Evolutionary conservation across 1,140 invertebrate genomes (phyloP).

Genomic region (Hetaerina americana): DNA sequence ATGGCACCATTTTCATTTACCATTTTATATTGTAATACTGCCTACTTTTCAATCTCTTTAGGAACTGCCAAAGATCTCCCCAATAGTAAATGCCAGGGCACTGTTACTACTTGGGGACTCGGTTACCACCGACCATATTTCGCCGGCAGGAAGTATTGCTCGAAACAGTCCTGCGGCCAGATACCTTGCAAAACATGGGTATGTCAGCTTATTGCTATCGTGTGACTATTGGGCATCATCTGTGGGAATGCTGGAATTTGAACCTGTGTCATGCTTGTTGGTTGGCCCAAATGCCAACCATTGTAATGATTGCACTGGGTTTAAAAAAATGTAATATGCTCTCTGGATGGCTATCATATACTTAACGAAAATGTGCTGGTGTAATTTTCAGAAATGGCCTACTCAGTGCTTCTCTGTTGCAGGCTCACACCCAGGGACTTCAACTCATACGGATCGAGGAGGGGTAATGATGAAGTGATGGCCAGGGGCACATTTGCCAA

Average conservation of each 20-base stretch:
- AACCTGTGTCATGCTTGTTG: too few species aligned
- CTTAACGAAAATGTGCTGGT: too few species aligned
- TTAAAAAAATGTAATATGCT: too few species aligned
- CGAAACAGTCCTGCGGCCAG: slow-evolving; percentile 86
- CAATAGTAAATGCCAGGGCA: slow-evolving; percentile 56
- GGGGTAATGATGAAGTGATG: slow-evolving; percentile 96
- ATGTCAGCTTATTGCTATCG: too few species aligned
- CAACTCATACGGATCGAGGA: slow-evolving; percentile 93
- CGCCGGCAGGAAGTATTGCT: slow-evolving; percentile 93
- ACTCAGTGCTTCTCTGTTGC: too few species aligned
- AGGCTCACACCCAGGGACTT: slow-evolving; percentile 86
- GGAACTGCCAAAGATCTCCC: slow-evolving; percentile 38
- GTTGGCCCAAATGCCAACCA: too few species aligned
- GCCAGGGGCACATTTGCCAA: slow-evolving; percentile 95
- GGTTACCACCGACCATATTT: slow-evolving; percentile 97
- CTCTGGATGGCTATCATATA: too few species aligned
- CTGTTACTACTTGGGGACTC: slow-evolving; percentile 85
- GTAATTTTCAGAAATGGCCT: too few species aligned
- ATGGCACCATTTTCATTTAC: not conserved
- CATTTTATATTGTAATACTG: not conserved
- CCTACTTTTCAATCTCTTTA: slow-evolving; percentile 20
- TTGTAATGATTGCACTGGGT: too few species aligned
- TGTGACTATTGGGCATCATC: too few species aligned
- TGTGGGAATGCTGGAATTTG: too few species aligned
- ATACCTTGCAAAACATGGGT: slow-evolving; percentile 66